Evolutionary conservation across 1,140 invertebrate species (phyloP).

Genomic region (Caenorhabditis tropicalis): DNA sequence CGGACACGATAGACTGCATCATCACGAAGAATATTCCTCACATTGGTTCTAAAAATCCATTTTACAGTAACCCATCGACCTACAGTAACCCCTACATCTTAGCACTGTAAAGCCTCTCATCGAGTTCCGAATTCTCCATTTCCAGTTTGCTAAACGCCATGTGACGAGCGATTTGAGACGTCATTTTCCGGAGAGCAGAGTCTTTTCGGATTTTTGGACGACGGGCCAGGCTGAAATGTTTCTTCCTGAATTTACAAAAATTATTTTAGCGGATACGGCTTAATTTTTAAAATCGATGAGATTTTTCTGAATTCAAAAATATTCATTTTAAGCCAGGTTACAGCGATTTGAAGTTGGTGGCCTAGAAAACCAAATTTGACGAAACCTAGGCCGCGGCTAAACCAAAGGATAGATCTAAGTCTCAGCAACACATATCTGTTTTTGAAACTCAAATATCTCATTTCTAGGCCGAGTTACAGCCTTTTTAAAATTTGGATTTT

Average conservation of each 20-base stretch:
- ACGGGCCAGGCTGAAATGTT: not conserved
- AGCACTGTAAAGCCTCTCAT: not conserved
- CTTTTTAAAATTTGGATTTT: no score
- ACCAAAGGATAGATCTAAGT: no score
- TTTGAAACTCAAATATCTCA: no score
- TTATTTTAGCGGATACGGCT: no score
- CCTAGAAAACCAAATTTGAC: no score
- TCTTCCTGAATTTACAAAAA: not conserved
- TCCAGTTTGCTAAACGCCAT: constrained; percentile 52
- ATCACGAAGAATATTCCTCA: constrained; percentile 11
- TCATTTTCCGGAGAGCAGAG: constrained; percentile 37
- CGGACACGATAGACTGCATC: constrained; percentile 48
- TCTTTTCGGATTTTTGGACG: constrained; percentile 33
- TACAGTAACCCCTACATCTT: not conserved
- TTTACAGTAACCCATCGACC: not conserved
- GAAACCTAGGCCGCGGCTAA: no score
- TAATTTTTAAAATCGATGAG: no score
- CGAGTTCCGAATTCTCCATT: constrained; percentile 52
- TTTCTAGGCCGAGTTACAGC: no score
- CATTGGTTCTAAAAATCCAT: constrained; percentile 9
- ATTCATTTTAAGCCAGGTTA: no score
- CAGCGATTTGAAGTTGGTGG: no score
- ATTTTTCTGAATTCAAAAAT: no score
- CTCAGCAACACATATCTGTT: no score
- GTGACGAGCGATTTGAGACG: constrained; percentile 26